Percentiles rank a stretch among this genome's conserved stretches.
Conservation (phyloP, 2,888 invertebrate species). For the Sylvicola fuscatus region DNA sequence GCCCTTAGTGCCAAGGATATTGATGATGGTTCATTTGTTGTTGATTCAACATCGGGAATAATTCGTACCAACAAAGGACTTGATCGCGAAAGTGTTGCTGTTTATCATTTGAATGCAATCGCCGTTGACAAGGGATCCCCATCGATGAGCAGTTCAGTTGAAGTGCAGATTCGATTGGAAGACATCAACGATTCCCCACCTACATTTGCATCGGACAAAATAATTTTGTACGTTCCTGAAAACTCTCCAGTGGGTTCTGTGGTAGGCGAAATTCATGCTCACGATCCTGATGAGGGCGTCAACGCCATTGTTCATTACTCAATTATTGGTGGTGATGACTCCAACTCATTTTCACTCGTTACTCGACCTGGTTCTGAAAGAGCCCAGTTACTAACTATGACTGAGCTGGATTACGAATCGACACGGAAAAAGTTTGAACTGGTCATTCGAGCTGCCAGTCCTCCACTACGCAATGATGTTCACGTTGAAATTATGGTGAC, state of each 20-base stretch:
- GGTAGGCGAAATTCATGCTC: conserved; percentile 75
- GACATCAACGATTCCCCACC: conserved; percentile 85
- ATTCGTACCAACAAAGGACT: conserved; percentile 73
- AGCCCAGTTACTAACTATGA: conserved; percentile 73
- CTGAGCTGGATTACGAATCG: conserved; percentile 92
- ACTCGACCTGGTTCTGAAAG: conserved; percentile 64
- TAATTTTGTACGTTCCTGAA: conserved; percentile 76
- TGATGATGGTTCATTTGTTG: conserved; percentile 77
- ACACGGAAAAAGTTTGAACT: conserved; percentile 74
- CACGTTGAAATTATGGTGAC: conserved; percentile 74
- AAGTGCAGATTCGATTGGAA: conserved; percentile 63
- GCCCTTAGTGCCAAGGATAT: conserved; percentile 47
- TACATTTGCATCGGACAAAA: conserved; percentile 70
- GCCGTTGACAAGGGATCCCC: conserved; percentile 84
- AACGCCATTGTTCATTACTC: conserved; percentile 88
- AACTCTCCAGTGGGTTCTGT: conserved; percentile 93
- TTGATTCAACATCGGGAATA: conserved; percentile 83
- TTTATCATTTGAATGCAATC: conserved; percentile 65
- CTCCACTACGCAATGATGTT: conserved; percentile 73
- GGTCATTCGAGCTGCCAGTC: conserved; percentile 75
- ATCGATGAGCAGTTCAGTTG: conserved; percentile 42
- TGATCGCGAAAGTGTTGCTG: conserved; percentile 75
- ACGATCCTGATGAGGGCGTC: conserved; percentile 80
- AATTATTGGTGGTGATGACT: conserved; percentile 84
- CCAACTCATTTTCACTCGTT: conserved; percentile 63